Evolutionary conservation across 2,113 vertebrate species (phyloP), one percentile per base, ranked within the genome.

Genomic region (Semnornis frantzii): DNA sequence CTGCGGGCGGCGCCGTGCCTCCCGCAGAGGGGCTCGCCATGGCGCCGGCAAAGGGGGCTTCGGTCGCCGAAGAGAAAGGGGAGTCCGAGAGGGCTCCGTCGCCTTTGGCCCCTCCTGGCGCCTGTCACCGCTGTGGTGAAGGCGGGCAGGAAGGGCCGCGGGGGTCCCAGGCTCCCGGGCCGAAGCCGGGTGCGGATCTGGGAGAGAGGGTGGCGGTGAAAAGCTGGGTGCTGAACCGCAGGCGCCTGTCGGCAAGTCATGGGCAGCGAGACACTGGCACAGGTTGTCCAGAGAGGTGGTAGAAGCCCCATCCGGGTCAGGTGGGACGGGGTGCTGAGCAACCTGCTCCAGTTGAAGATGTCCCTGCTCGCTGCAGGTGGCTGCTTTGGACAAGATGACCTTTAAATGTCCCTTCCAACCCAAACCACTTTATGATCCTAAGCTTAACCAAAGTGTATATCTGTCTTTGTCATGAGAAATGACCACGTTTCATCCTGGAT

Each of bases 1-100:
- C 90, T 94, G 81, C 80, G 18, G 94, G 78, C 30, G 28, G 5
- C 9, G 9, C 57, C 17, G n/a, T 7, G 21, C 48, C 48, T 46
- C 37, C 31, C 23, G 11, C 54, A 14, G 31, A 52, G 21, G 23
- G 50, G 23, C 48, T 24, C 23, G 50, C 11, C 23, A 24, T 52
- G 50, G 23, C 23, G 50, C 50, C 58, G 28, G 25, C 8, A 23
- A 27, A 15, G 15, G 24, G 60, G 18, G 24, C 20, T 74, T 37
- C 8, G 20, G 4, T 37, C 16, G 2, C 59, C 17, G 30, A 50
- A 30, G 30, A 16, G 55, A 28, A 12, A 9, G 3, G 25, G 23
- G 1, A 9, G 4, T 4, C 16, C 17, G 30, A 4, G 11, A 10
- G 7, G 3, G 3, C 30, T 39, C 20, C 13, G 8, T 65, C 8